Percentiles rank a stretch among this genome's conserved stretches.
Evolutionary conservation across 2,797 vertebrate species (phyloP).

Genomic region (Tapera naevia): DNA sequence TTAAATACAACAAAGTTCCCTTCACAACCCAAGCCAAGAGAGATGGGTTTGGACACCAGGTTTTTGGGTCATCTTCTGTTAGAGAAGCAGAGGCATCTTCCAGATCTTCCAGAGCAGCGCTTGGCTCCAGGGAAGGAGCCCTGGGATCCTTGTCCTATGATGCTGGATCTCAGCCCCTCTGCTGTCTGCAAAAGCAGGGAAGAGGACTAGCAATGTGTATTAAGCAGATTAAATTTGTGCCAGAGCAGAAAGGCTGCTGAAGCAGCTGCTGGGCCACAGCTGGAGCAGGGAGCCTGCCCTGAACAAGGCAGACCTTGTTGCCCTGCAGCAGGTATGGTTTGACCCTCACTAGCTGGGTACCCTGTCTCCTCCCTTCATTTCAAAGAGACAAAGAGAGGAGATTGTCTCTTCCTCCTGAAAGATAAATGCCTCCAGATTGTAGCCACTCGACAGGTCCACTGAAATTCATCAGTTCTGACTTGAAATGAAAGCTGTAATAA

Average conservation of each 20-base stretch:
- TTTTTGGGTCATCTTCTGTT: background rate
- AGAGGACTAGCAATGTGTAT: background rate
- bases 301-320: background rate
- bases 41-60: background rate
- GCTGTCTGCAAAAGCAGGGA: background rate
- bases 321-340: background rate
- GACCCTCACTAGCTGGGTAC: background rate
- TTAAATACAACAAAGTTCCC: background rate
- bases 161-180: background rate
- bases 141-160: background rate
- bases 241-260: background rate
- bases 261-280: background rate
- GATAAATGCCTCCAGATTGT: conserved; percentile 52
- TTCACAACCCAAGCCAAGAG: background rate
- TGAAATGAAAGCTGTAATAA: conserved; percentile 62
- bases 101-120: background rate
- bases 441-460: conserved; percentile 45
- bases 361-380: background rate
- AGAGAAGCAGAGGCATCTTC: background rate
- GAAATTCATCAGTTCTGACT: conserved; percentile 58
- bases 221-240: background rate
- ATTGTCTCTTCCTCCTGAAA: conserved; percentile 25
- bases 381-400: conserved; percentile 31
- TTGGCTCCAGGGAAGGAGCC: background rate
- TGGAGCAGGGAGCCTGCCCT: background rate